Conservation (phyloP, 1,140 invertebrate species). For the Riptortus pedestris region DNA sequence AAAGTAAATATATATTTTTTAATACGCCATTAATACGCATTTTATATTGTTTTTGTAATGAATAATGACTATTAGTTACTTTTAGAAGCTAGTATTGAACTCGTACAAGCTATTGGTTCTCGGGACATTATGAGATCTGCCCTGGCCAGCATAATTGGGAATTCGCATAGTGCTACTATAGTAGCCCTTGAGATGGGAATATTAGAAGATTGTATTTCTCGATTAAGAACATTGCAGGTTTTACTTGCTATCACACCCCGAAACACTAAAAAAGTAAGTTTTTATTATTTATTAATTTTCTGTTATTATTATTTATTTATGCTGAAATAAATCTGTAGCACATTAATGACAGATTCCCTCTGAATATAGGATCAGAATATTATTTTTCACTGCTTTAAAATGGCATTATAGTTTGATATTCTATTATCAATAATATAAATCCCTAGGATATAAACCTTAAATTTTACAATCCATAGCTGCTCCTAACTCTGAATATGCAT, state of each 20-base stretch:
- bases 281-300: background rate
- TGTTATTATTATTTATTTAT: background rate
- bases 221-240: conserved; percentile 6
- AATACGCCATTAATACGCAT: too few species aligned
- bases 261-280: conserved; percentile 2
- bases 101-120: conserved; percentile 30
- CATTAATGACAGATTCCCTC: background rate
- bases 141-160: conserved; percentile 38
- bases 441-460: background rate
- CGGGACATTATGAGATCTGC: conserved; percentile 39
- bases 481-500: too few species aligned
- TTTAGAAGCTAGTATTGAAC: background rate
- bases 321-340: background rate
- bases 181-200: conserved; percentile 16
- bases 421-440: background rate
- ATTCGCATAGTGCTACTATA: conserved; percentile 2
- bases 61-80: too few species aligned
- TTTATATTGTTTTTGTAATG: too few species aligned
- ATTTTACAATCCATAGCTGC: background rate
- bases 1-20: conserved; percentile 17
- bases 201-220: conserved; percentile 4
- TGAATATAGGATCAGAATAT: too few species aligned
- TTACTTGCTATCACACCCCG: background rate
- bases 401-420: background rate
- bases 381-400: background rate